Conservation (phyloP, 2,888 invertebrate genomes). For the Halocaridina rubra region DNA sequence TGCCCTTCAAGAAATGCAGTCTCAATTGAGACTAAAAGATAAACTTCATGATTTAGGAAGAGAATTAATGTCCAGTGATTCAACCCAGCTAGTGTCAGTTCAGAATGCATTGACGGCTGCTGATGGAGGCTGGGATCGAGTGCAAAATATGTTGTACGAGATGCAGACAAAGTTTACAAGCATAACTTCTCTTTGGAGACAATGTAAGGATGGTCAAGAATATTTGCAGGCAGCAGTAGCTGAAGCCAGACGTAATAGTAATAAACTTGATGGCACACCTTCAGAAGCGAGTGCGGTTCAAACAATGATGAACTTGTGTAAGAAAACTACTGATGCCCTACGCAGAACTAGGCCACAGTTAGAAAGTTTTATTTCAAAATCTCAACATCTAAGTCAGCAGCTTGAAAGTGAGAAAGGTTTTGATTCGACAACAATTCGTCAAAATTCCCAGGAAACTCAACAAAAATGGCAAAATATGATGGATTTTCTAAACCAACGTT, state of each 20-base stretch:
- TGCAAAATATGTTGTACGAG: slow-evolving; percentile 80
- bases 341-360: slow-evolving; percentile 81
- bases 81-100: slow-evolving; percentile 81
- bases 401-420: slow-evolving; percentile 78
- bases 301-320: slow-evolving; percentile 69
- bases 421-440: slow-evolving; percentile 70
- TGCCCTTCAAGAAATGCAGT: slow-evolving; percentile 66
- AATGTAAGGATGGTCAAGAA: slow-evolving; percentile 79
- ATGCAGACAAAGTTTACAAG: slow-evolving; percentile 81
- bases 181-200: slow-evolving; percentile 79
- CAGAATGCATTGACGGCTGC: slow-evolving; percentile 83
- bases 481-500: slow-evolving; percentile 78
- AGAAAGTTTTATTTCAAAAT: slow-evolving; percentile 83
- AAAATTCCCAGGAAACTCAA: slow-evolving; percentile 66
- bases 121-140: slow-evolving; percentile 80
- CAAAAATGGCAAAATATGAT: slow-evolving; percentile 64
- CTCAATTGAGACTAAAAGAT: slow-evolving; percentile 72
- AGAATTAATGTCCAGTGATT: slow-evolving; percentile 83
- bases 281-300: slow-evolving; percentile 54
- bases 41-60: slow-evolving; percentile 83
- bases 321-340: slow-evolving; percentile 80
- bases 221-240: slow-evolving; percentile 78
- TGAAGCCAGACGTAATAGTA: slow-evolving; percentile 77
- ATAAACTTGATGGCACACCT: slow-evolving; percentile 73
- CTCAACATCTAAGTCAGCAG: slow-evolving; percentile 78